phyloP scores from a whole-genome alignment of 2,888 invertebrate species.

The Papilio elwesi region DNA sequence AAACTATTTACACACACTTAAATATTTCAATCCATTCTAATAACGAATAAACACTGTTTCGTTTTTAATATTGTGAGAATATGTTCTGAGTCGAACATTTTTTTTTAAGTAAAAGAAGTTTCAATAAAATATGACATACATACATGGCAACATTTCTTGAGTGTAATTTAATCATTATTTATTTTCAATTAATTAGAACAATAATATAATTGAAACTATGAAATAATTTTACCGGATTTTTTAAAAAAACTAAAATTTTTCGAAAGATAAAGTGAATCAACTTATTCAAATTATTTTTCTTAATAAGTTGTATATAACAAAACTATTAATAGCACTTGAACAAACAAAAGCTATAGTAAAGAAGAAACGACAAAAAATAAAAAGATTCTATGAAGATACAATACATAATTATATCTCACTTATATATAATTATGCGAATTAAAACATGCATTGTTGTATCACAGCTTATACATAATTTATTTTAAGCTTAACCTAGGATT shows the following conservation, averaged over 20 bases:
- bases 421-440: conserved; percentile 37
- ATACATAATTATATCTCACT: conserved; percentile 18
- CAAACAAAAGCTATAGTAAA: neutral
- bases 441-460: conserved; percentile 66
- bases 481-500: conserved; percentile 24
- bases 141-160: neutral
- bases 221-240: neutral
- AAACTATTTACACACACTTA: conserved; percentile 34
- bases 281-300: neutral
- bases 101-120: too few species aligned
- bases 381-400: neutral
- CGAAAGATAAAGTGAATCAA: neutral
- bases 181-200: neutral
- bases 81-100: too few species aligned
- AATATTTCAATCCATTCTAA: conserved; percentile 44
- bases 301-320: neutral
- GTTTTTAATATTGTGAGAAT: neutral
- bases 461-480: conserved; percentile 58
- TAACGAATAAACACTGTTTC: conserved; percentile 10
- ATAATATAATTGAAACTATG: neutral
- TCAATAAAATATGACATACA: neutral
- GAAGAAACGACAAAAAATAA: neutral
- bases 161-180: neutral
- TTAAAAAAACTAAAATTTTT: neutral
- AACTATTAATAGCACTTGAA: neutral